Percentiles rank a stretch among this genome's conserved stretches.
phyloP scores from a whole-genome alignment of 2,113 vertebrate species.

The Ptyas mucosa region DNA sequence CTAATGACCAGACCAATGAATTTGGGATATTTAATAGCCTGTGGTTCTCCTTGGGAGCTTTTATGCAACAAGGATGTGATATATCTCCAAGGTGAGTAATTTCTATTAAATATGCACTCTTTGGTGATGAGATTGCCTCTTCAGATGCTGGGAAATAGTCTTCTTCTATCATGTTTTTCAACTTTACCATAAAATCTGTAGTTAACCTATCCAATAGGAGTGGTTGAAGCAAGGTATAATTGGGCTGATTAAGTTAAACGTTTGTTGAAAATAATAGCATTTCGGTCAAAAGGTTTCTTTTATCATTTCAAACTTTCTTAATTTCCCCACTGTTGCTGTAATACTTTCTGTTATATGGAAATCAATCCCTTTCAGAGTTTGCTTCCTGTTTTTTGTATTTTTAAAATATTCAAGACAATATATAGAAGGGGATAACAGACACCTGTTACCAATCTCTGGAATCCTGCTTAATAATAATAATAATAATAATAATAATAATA shows the following conservation, averaged over 20 bases:
- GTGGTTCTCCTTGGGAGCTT: slow-evolving; percentile 97
- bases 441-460: background rate
- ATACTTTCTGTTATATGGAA: background rate
- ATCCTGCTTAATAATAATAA: no score
- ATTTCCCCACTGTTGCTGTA: background rate
- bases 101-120: slow-evolving; percentile 3
- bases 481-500: no score
- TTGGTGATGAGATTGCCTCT: background rate
- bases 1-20: slow-evolving; percentile 86
- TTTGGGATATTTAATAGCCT: slow-evolving; percentile 99
- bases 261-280: background rate
- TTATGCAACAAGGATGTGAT: slow-evolving; percentile 99
- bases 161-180: background rate
- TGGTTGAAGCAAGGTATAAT: background rate
- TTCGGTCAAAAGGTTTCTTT: background rate
- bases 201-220: background rate
- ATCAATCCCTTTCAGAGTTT: background rate
- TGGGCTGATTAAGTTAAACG: background rate
- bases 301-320: background rate
- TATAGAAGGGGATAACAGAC: background rate
- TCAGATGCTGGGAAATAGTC: background rate
- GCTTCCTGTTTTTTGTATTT: background rate
- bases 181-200: background rate
- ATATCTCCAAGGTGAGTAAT: slow-evolving; percentile 93
- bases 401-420: background rate